Percentiles rank a stretch among this genome's conserved stretches.
Evolutionary conservation across 2,797 vertebrate genomes (phyloP).

Genomic region (Takifugu rubripes): DNA sequence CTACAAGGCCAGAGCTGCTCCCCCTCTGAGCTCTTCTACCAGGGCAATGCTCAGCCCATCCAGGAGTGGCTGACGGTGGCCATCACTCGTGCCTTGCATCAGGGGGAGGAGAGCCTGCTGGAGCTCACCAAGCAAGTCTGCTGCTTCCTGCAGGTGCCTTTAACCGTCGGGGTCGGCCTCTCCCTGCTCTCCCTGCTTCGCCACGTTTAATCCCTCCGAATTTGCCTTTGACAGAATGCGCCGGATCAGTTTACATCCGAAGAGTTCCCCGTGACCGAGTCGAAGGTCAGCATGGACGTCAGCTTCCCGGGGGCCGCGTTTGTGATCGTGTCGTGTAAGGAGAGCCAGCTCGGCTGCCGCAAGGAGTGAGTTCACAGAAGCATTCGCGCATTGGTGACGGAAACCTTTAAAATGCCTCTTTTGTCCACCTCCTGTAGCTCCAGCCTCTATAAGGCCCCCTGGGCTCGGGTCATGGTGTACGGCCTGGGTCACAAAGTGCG

Average conservation of each 20-base stretch:
- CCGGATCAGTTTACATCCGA: constrained; percentile 95
- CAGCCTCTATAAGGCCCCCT: constrained; percentile 95
- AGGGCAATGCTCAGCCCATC: constrained; percentile 88
- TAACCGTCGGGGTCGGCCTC: background rate
- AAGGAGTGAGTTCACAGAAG: constrained; percentile 86
- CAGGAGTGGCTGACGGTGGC: constrained; percentile 94
- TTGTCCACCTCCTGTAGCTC: constrained; percentile 74
- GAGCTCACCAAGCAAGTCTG: constrained; percentile 97
- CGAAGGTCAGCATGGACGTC: constrained; percentile 97
- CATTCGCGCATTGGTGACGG: background rate
- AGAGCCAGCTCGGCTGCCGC: constrained; percentile 92
- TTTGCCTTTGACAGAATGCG: constrained; percentile 76
- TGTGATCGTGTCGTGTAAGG: constrained; percentile 94
- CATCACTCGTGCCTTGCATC: constrained; percentile 93
- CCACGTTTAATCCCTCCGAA: background rate
- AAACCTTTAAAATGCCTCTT: background rate
- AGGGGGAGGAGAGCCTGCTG: constrained; percentile 93
- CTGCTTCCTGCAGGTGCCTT: constrained; percentile 89
- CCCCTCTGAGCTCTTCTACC: constrained; percentile 95
- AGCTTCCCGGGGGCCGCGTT: constrained; percentile 96
- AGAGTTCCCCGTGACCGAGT: constrained; percentile 94
- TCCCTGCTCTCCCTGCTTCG: background rate
- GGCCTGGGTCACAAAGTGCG: constrained; percentile 97
- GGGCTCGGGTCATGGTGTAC: constrained; percentile 93
- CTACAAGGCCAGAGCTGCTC: constrained; percentile 91